phyloP scores from a whole-genome alignment of 2,113 vertebrate species.

The Hemiscyllium ocellatum region DNA sequence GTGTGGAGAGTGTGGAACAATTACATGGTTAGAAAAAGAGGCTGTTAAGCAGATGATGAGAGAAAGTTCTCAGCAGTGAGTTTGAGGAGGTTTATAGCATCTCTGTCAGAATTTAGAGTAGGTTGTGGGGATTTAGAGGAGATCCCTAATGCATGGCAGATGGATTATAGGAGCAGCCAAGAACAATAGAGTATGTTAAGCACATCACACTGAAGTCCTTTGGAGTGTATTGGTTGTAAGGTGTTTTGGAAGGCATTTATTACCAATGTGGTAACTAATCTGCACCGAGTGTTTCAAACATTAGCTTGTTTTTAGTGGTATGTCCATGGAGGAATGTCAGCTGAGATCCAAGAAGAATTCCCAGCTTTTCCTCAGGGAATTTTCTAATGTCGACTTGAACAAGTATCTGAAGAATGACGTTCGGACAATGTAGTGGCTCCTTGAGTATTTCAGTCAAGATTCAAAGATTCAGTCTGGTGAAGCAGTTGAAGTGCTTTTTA shows the following conservation, averaged over 20 bases:
- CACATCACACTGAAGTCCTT: not conserved
- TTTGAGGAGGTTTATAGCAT: not conserved
- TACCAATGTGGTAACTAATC: not conserved
- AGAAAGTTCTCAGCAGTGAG: not conserved
- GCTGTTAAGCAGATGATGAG: not conserved
- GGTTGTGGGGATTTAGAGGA: not conserved
- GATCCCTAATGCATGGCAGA: not conserved
- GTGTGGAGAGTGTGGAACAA: not conserved
- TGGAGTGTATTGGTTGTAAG: not conserved
- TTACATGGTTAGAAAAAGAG: not conserved
- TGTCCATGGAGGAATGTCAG: not conserved
- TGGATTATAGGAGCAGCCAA: not conserved
- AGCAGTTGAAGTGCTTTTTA: not conserved
- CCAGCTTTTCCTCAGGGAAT: not conserved
- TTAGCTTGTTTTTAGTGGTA: not conserved
- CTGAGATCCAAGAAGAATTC: not conserved
- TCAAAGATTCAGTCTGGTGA: not conserved
- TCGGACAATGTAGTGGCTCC: not conserved
- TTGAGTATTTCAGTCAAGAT: not conserved
- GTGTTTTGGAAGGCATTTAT: not conserved
- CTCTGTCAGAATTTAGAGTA: not conserved
- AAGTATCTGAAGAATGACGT: not conserved
- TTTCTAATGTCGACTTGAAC: not conserved
- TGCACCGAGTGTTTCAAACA: not conserved
- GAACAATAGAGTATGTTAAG: not conserved